Evolutionary conservation across 1,140 invertebrate genomes (phyloP).

Genomic region (Helicorthomorpha holstii): DNA sequence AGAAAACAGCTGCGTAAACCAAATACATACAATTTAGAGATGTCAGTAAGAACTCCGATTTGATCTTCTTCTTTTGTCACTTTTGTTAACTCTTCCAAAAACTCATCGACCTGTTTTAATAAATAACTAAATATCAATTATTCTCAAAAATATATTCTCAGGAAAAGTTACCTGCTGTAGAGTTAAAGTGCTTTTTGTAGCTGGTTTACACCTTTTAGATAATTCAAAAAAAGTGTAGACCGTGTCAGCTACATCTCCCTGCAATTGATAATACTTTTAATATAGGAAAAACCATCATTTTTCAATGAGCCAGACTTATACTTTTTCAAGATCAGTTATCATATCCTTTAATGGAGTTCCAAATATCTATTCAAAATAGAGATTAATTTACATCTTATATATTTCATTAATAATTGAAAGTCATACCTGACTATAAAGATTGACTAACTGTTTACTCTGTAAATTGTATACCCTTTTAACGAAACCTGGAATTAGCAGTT

Average conservation of each 20-base stretch:
- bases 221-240: conserved; percentile 60
- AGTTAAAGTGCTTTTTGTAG: conserved; percentile 48
- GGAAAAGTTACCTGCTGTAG: conserved; percentile 41
- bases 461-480: conserved; percentile 78
- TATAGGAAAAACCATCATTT: neutral
- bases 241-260: conserved; percentile 74
- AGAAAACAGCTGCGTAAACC: no score
- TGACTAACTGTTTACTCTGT: conserved; percentile 77
- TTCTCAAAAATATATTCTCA: neutral
- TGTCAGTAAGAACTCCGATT: conserved; percentile 48
- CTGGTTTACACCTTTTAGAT: conserved; percentile 38
- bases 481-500: conserved; percentile 55
- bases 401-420: conserved; percentile 6
- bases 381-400: neutral
- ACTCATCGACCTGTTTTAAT: conserved; percentile 42
- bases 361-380: conserved; percentile 38
- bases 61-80: conserved; percentile 79
- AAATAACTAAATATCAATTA: neutral
- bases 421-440: conserved; percentile 55
- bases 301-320: no score
- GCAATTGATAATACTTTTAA: neutral
- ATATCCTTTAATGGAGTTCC: conserved; percentile 53
- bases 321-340: conserved; percentile 62
- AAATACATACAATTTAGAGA: conserved; percentile 42
- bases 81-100: conserved; percentile 49